A percentile compares a stretch with the other conserved stretches of the same genome.
Conservation (phyloP, 2,888 invertebrate genomes). For the Adelognathus sp. region DNA sequence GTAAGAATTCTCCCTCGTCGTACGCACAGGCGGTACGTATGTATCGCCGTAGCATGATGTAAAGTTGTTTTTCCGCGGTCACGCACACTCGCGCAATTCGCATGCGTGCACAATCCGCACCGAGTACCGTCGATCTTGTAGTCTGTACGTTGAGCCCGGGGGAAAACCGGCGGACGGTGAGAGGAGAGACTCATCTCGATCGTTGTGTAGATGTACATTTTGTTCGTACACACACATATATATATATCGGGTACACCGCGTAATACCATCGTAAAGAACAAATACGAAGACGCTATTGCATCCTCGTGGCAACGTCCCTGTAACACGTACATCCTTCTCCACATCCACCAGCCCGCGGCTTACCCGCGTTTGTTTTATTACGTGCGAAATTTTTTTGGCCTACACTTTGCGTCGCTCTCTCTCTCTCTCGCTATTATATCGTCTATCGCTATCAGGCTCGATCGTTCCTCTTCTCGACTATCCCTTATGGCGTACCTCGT, state of each 20-base stretch:
- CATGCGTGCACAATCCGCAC: conserved; percentile 20
- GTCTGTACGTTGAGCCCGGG: background rate
- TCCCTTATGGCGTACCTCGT: conserved; percentile 26
- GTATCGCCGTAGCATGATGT: conserved; percentile 65
- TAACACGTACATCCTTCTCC: conserved; percentile 37
- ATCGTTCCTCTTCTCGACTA: conserved; percentile 15
- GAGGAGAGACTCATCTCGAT: conserved; percentile 9
- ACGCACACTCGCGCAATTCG: conserved; percentile 40
- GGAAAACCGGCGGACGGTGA: conserved; percentile 38
- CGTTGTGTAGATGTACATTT: background rate
- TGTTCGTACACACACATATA: conserved; percentile 1
- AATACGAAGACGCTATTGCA: conserved; percentile 28
- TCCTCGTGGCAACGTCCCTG: conserved; percentile 41
- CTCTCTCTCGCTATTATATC: conserved; percentile 23
- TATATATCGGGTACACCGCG: conserved; percentile 12
- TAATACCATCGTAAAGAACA: conserved; percentile 37
- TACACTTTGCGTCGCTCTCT: too few species aligned
- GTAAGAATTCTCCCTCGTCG: conserved; percentile 61
- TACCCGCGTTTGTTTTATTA: conserved; percentile 74
- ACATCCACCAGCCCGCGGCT: conserved; percentile 8
- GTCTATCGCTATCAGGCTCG: conserved; percentile 22
- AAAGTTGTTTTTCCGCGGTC: conserved; percentile 72
- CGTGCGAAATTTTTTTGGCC: conserved; percentile 75
- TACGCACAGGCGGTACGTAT: conserved; percentile 22
- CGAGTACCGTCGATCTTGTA: conserved; percentile 16